Percentiles rank a stretch among this genome's conserved stretches.
phyloP scores from a whole-genome alignment of 2,113 vertebrate genomes.

The Fulica atra region DNA sequence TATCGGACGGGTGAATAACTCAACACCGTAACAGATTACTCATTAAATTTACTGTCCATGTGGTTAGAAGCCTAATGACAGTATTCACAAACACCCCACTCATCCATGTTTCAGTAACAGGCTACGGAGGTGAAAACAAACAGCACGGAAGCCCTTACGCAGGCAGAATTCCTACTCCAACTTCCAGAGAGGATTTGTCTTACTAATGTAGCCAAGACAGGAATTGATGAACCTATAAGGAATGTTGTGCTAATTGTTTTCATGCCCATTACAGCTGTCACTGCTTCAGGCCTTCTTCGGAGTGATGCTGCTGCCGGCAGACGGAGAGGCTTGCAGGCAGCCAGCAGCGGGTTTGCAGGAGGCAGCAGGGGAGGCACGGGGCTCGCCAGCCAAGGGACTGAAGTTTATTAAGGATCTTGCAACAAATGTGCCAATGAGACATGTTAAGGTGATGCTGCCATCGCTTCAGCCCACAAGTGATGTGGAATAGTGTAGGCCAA shows the following conservation, averaged over 20 bases:
- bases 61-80: not conserved
- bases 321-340: not conserved
- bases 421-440: not conserved
- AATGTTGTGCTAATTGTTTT: not conserved
- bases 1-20: not conserved
- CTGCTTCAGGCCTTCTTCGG: not conserved
- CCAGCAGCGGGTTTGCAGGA: not conserved
- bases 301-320: not conserved
- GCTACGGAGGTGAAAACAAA: not conserved
- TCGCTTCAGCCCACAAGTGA: not conserved
- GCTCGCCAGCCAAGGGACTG: rapidly evolving
- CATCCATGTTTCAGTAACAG: not conserved
- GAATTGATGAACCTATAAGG: not conserved
- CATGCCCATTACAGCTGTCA: not conserved
- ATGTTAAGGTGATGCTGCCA: not conserved
- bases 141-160: not conserved
- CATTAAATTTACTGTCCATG: not conserved
- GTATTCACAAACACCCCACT: not conserved
- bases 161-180: not conserved
- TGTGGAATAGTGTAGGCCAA: not conserved
- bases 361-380: not conserved
- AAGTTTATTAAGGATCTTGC: not conserved
- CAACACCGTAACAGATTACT: not conserved
- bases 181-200: not conserved
- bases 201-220: not conserved